phyloP scores from a whole-genome alignment of 2,888 invertebrate genomes.

The Holacanthella duospinosa region DNA sequence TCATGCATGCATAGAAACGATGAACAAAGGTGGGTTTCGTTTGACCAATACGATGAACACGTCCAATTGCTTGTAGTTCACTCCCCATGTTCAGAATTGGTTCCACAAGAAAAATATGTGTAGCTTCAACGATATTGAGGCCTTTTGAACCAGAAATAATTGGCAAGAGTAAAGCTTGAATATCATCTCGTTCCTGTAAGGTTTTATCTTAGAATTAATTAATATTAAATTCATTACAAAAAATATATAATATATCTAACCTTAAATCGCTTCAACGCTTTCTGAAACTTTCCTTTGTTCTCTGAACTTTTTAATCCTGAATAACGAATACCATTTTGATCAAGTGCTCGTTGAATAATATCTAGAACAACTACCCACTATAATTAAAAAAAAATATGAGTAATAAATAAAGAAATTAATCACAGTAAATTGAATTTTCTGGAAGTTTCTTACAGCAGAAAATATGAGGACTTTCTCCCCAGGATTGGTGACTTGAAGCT shows the following conservation, averaged over 20 bases:
- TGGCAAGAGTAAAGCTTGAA: conserved; percentile 54
- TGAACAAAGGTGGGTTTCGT: conserved; percentile 58
- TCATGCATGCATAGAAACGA: conserved; percentile 52
- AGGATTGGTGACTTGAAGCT: conserved; percentile 48
- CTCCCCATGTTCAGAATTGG: conserved; percentile 61
- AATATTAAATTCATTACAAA: not conserved
- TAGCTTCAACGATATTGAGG: conserved; percentile 65
- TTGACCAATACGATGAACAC: conserved; percentile 70
- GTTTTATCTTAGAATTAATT: not conserved
- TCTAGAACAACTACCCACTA: conserved; percentile 46
- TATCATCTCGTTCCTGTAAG: conserved; percentile 31
- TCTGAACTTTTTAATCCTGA: conserved; percentile 40
- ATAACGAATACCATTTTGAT: conserved; percentile 47
- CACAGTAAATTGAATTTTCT: too few species aligned
- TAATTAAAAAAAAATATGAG: conserved; percentile 29
- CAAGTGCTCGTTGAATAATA: conserved; percentile 48
- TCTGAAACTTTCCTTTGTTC: conserved; percentile 43
- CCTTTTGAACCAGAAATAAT: conserved; percentile 62
- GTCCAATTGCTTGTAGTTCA: conserved; percentile 64
- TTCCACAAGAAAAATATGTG: conserved; percentile 63
- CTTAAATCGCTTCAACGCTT: conserved; percentile 48
- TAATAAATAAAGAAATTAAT: not conserved
- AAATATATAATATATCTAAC: conserved; percentile 38
- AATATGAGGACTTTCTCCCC: conserved; percentile 61
- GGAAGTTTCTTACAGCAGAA: conserved; percentile 48